phyloP scores from a whole-genome alignment of 2,888 invertebrate genomes.

The Drosophila borborema region DNA sequence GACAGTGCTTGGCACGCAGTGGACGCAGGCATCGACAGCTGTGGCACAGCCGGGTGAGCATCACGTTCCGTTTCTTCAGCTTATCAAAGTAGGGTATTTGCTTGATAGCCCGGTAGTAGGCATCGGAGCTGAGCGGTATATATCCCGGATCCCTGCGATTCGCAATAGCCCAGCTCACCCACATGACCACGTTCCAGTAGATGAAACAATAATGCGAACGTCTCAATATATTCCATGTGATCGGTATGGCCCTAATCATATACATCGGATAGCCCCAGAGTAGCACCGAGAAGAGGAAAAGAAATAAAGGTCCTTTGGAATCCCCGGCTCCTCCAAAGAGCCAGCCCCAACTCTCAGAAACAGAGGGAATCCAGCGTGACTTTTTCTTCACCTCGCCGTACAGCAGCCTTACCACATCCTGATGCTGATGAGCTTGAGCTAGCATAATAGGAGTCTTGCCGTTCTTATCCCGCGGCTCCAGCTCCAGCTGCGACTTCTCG shows the following conservation, averaged over 20 bases:
- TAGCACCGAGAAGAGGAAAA: slow-evolving; percentile 93
- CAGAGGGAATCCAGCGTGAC: slow-evolving; percentile 94
- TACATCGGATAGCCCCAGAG: slow-evolving; percentile 98
- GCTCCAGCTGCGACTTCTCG: slow-evolving; percentile 95
- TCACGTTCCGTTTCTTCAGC: slow-evolving; percentile 94
- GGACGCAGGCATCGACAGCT: slow-evolving; percentile 95
- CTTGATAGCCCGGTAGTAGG: slow-evolving; percentile 95
- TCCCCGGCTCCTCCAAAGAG: slow-evolving; percentile 96
- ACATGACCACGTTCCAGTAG: slow-evolving; percentile 96
- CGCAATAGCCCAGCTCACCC: slow-evolving; percentile 96
- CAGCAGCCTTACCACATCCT: slow-evolving; percentile 92
- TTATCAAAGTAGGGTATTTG: slow-evolving; percentile 97
- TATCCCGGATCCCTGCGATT: slow-evolving; percentile 96
- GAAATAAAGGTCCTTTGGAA: slow-evolving; percentile 93
- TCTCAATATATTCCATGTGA: slow-evolving; percentile 95
- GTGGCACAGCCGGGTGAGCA: slow-evolving; percentile 93
- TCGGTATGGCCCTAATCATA: slow-evolving; percentile 93
- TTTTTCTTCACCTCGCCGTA: slow-evolving; percentile 93
- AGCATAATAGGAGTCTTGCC: slow-evolving; percentile 96
- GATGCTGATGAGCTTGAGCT: slow-evolving; percentile 94
- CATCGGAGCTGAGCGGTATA: slow-evolving; percentile 94
- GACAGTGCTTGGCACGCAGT: slow-evolving; percentile 95
- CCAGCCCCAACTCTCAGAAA: slow-evolving; percentile 95
- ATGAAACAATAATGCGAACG: slow-evolving; percentile 96
- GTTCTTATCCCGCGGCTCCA: slow-evolving; percentile 95